A percentile compares a stretch with the other conserved stretches of the same genome.
Evolutionary conservation across 2,113 vertebrate genomes (phyloP).

Genomic region (Dolichotis patagonum): DNA sequence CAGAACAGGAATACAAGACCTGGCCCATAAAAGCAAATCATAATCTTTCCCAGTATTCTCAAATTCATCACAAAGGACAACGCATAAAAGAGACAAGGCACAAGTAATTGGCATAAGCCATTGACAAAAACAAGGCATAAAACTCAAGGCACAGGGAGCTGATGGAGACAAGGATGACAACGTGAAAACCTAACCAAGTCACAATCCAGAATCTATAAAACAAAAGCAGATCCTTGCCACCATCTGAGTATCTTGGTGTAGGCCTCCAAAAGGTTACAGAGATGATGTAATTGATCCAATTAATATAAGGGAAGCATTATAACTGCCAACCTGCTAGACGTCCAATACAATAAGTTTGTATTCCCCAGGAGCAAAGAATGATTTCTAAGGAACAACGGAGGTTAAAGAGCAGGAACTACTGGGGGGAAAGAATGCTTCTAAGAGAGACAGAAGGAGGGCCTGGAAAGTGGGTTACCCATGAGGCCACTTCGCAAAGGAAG

Average conservation of each 20-base stretch:
- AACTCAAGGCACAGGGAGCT: neutral
- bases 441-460: neutral
- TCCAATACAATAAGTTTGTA: neutral
- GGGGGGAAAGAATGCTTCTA: neutral
- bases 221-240: neutral
- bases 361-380: neutral
- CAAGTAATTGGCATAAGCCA: neutral
- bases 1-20: neutral
- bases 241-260: neutral
- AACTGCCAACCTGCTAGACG: neutral
- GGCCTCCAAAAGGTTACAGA: neutral
- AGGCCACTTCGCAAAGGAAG: neutral
- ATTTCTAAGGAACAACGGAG: neutral
- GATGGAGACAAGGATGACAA: neutral
- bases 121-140: neutral
- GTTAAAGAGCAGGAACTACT: neutral
- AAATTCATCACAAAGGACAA: neutral
- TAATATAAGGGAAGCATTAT: neutral
- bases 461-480: neutral
- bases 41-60: neutral
- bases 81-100: neutral
- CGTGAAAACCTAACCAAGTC: neutral
- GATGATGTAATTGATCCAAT: neutral
- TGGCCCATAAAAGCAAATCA: neutral
- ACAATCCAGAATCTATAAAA: neutral